Evolutionary conservation across 2,888 invertebrate genomes (phyloP), one percentile per base, ranked within the genome.

Genomic region (Lithophane ornitopus): DNA sequence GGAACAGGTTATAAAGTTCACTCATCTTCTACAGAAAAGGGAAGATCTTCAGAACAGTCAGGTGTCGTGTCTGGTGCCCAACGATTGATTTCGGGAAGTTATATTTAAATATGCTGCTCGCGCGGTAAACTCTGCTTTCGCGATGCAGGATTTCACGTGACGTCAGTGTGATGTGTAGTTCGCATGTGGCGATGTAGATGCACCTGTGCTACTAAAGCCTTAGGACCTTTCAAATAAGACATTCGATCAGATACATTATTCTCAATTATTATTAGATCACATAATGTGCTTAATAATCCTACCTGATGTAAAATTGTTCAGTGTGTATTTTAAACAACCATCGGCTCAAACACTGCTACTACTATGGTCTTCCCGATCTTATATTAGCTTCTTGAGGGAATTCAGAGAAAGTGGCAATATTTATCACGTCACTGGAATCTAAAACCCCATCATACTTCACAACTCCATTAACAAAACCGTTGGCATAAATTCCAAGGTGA

Each of bases 401-500:
- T 58, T 58, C 8, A 0, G 1, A 28, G 0, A 28, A 58, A 28
- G 3, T 28, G 19, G 0, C 22, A 28, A 66, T 28, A 66, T 66
- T 14, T 28, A 28, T 34, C 14, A 22, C 66, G 49, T 66, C 28
- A 0, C 11, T 56, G 6, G 22, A 54, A 54, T 54, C 28, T 54
- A 54, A 54, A 19, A 54, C n/a, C 9, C 0, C 11, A 52, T 39
- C 22, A 76, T 16, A 62, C 22, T 39, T 68, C 19, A 26, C 34
- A 54, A 61, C 11, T 14, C 14, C 3, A 73, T 72, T 39, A 81
- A 39, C 8, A 58, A 58, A 58, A 65, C 44, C 2, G 39, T 44
- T 19, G 34, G 52, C 14, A 78, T 58, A 65, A 63, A 52, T 59
- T 14, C 49, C 81, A 78, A 81, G 56, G 56, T 74, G 34, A 81